Evolutionary conservation across 2,888 invertebrate genomes (phyloP).

Genomic region (Sinohyriopsis cumingii): DNA sequence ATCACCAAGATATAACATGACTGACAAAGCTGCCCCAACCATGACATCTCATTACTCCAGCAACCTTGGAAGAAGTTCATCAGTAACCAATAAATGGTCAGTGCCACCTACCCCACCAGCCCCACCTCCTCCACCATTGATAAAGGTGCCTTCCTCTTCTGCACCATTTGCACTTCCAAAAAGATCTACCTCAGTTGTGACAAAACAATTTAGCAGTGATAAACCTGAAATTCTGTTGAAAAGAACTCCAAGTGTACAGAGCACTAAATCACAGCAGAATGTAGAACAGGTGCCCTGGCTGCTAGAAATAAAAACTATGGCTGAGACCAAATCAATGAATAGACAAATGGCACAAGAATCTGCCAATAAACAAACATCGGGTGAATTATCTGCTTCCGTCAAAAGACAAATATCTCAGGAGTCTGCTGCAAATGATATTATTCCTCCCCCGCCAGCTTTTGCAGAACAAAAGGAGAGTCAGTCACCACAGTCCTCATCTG

Average conservation of each 20-base stretch:
- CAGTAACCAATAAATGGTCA: no score
- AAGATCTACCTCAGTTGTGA: not conserved
- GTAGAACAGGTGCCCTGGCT: conserved; percentile 35
- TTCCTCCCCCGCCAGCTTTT: no score
- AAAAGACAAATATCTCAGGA: no score
- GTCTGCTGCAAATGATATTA: no score
- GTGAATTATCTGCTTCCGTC: no score
- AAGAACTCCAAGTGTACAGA: conserved; percentile 27
- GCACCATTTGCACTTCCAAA: not conserved
- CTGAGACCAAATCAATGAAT: conserved; percentile 34
- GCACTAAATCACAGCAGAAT: not conserved
- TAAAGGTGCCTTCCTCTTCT: conserved; percentile 3
- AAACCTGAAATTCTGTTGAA: conserved; percentile 33
- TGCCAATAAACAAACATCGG: conserved; percentile 4
- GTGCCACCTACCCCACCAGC: conserved; percentile 8
- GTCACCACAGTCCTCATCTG: no score
- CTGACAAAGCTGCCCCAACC: not conserved
- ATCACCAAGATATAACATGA: conserved; percentile 23
- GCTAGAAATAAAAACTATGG: conserved; percentile 39
- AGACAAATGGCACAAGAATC: conserved; percentile 40
- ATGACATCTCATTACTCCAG: conserved; percentile 1
- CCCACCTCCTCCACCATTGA: conserved; percentile 24
- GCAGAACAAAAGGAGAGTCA: no score
- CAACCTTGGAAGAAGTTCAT: no score
- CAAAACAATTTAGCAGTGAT: conserved; percentile 4